These are phyloP conservation scores for Aproaerema taeniolella DNA, from an alignment of 2,888 invertebrate genomes.

Conservation along the genomic window DNA sequence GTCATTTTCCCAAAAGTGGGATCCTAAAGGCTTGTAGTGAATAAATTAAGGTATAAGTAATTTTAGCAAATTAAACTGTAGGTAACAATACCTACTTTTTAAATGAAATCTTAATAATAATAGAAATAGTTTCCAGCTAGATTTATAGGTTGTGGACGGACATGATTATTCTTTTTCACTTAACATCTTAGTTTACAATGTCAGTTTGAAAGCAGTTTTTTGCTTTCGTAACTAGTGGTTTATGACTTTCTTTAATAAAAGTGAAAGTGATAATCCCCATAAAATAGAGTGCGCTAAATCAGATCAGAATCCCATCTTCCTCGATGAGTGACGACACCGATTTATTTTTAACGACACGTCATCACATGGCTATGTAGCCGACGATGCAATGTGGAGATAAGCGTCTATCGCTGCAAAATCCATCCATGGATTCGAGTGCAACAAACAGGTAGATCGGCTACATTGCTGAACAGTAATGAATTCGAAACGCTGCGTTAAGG, in stretches of 20 bases:
- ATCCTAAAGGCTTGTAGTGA: no score
- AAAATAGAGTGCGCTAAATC: constrained; percentile 10
- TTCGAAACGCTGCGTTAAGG: constrained; percentile 2
- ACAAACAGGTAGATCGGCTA: neutral
- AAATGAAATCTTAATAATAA: no score
- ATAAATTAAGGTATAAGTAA: no score
- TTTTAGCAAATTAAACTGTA: no score
- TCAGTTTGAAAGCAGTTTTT: no score
- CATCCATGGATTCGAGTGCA: constrained; percentile 2
- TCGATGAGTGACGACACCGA: constrained; percentile 19
- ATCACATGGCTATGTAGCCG: constrained; percentile 7
- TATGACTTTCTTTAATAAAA: neutral
- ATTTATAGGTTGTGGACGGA: no score
- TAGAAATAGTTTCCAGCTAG: no score
- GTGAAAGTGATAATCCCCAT: constrained; percentile 17
- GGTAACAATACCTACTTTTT: no score
- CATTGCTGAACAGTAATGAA: constrained; percentile 4
- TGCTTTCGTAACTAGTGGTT: constrained; percentile 2
- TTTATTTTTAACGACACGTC: constrained; percentile 15
- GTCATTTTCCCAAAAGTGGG: no score
- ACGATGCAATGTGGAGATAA: constrained; percentile 1
- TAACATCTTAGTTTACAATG: no score
- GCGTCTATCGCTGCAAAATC: neutral
- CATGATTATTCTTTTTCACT: no score
- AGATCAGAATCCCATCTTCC: constrained; percentile 17